phyloP scores from a whole-genome alignment of 2,113 vertebrate species.

The Heterotilapia buettikoferi region DNA sequence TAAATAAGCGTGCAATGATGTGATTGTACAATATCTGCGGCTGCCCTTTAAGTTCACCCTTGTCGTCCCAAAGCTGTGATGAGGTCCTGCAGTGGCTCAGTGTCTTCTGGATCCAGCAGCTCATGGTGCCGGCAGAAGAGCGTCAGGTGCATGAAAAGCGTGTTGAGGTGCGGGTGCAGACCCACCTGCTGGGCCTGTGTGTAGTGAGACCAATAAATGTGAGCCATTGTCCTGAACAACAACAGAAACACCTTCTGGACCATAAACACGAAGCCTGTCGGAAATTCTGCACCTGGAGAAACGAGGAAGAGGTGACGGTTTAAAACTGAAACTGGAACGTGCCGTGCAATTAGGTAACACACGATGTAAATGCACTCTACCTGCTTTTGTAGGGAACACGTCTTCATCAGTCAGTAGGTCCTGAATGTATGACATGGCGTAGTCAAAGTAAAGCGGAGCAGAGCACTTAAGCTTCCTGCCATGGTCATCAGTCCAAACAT shows the following conservation, averaged over 20 bases:
- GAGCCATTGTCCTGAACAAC: constrained; percentile 75
- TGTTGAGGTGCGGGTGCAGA: constrained; percentile 79
- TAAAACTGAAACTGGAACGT: background rate
- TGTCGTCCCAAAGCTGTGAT: constrained; percentile 57
- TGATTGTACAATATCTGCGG: background rate
- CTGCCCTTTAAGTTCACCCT: background rate
- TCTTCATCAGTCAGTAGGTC: constrained; percentile 76
- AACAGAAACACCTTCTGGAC: constrained; percentile 78
- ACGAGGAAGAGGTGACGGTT: background rate
- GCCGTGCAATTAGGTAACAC: background rate
- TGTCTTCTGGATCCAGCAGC: constrained; percentile 74
- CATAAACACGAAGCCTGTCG: constrained; percentile 69
- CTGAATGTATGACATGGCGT: constrained; percentile 79
- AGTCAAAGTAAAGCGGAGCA: constrained; percentile 76
- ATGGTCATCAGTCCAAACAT: constrained; percentile 77
- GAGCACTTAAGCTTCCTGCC: constrained; percentile 78
- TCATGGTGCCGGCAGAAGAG: constrained; percentile 72
- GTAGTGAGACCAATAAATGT: constrained; percentile 81
- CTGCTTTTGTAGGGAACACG: constrained; percentile 76
- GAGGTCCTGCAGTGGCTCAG: constrained; percentile 70
- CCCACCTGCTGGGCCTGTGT: constrained; percentile 66
- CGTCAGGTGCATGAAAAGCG: constrained; percentile 74
- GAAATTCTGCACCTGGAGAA: constrained; percentile 65
- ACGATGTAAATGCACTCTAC: constrained; percentile 18
- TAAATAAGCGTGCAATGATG: background rate